Evolutionary conservation across 2,797 vertebrate genomes (phyloP), one percentile per base, ranked within the genome.

Genomic region (Karalla daura): DNA sequence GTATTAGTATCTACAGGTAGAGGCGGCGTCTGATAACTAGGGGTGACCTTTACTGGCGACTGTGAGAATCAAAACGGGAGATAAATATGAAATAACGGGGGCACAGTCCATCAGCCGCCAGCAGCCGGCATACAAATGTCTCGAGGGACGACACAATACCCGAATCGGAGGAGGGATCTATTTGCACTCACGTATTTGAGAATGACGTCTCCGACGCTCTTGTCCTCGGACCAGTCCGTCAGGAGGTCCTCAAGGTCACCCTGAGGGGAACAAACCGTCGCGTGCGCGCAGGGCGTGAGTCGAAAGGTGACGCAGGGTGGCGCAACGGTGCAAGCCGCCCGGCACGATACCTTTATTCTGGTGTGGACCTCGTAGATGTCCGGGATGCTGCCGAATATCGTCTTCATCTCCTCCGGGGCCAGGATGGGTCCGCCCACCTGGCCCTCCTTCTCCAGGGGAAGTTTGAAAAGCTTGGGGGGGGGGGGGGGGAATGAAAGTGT

Each of bases 321-420:
- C n/a, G n/a, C n/a, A n/a, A n/a, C n/a, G n/a, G n/a, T n/a, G n/a
- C n/a, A n/a, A n/a, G n/a, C n/a, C n/a, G n/a, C 7, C 0, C 5
- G 5, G 43, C 23, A 20, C 12, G 0, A 64, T 91, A 95, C 98
- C 96, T 98, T 98, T 81, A 99, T 99, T 88, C 95, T 96, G 47
- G 87, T 97, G 79, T 99, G 98, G 24, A 99, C 96, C 14, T 98
- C 97, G 62, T 96, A 95, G 83, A 99, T 99, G 78, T 99, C 98
- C 41, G 97, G 98, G 80, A 99, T 98, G 88, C 97, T 96, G 86
- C 98, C 96, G 84, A 99, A 99, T 85, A 99, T 99, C 1, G 98
- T 98, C 86, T 99, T 99, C 21, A 99, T 95, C 87, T 99, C 98
- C 84, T 99, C 98, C 63, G 93, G 95, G 40, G 97, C 97, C 82